Percentiles rank a stretch among this genome's conserved stretches.
Conservation (phyloP, 2,113 vertebrate species). For the Brevimyrus niger region DNA sequence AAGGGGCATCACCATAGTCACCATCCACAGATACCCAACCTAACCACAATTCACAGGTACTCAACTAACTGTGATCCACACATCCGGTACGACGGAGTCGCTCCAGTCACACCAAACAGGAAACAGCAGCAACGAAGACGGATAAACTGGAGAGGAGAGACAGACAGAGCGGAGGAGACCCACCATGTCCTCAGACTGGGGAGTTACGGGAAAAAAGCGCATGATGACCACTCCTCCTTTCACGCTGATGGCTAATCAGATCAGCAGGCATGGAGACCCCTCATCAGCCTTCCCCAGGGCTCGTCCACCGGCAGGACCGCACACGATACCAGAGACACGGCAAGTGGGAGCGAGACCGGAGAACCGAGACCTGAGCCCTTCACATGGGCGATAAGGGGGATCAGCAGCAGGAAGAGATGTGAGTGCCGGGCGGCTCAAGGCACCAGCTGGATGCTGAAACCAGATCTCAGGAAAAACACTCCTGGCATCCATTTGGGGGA, state of each 20-base stretch:
- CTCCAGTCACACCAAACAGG: neutral
- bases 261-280: slow-evolving; percentile 20
- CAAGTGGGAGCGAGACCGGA: neutral
- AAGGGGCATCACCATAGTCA: neutral
- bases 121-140: neutral
- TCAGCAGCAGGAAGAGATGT: neutral
- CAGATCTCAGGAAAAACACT: slow-evolving; percentile 8
- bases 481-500: slow-evolving; percentile 18
- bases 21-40: neutral
- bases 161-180: neutral
- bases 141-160: neutral
- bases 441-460: slow-evolving; percentile 24
- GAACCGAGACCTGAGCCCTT: neutral
- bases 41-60: neutral
- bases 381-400: neutral
- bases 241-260: slow-evolving; percentile 21
- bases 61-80: neutral
- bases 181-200: slow-evolving; percentile 9
- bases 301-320: neutral
- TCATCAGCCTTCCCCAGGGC: slow-evolving; percentile 20
- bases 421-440: neutral
- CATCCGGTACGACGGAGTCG: neutral
- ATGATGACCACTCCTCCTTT: slow-evolving; percentile 25
- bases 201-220: slow-evolving; percentile 20
- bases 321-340: neutral